Base-by-base conservation (phyloP, 1,140 invertebrate genomes). In the Drosophila serrata region DNA sequence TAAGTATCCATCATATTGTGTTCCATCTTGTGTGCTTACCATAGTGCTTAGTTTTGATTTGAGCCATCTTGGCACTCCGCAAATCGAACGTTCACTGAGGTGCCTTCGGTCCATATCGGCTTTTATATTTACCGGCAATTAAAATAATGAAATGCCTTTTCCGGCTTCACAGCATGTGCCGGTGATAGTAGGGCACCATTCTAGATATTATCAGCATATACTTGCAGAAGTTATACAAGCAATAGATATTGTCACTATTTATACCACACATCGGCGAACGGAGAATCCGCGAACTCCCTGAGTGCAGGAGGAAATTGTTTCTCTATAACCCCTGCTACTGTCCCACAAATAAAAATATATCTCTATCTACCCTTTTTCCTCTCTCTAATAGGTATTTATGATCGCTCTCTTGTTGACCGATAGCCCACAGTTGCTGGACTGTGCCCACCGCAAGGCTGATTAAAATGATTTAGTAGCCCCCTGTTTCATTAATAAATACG, bases 81-180 rank as follows among this genome's bases (percentile, higher is more conserved):
- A 57, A 37, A 42, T 43, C 63, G 9, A 65, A 51, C 42, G 69
- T 51, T 53, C 56, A 82, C 82, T 86, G 75, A 70, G 45, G 43
- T 27, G 15, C 37, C 51, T n/a, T n/a, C 40, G 40, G 24, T 22
- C 13, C 45, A 61, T 64, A 58, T 64, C 39, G 27, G 45, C 84
- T 87, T 86, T 82, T 86, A 86, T 86, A 86, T 86, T 73, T 73
- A 63, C 37, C 27, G 33, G 45, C 84, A 82, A 86, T 86, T 86
- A 86, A 73, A 65, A 79, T 86, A 87, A 86, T 86, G 57, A 75
- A 82, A 76, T 88, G 58, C 49, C 59, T 67, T 46, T 42, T 60
- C 51, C 39, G 24, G 40, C 62, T 37, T 31, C 37, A 15, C 19
- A 65, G 79, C 79, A 75, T 58, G 48, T 65, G 48, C 43, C 51